Base-by-base conservation (phyloP, 2,888 invertebrate genomes). In the Lottia gigantea region DNA sequence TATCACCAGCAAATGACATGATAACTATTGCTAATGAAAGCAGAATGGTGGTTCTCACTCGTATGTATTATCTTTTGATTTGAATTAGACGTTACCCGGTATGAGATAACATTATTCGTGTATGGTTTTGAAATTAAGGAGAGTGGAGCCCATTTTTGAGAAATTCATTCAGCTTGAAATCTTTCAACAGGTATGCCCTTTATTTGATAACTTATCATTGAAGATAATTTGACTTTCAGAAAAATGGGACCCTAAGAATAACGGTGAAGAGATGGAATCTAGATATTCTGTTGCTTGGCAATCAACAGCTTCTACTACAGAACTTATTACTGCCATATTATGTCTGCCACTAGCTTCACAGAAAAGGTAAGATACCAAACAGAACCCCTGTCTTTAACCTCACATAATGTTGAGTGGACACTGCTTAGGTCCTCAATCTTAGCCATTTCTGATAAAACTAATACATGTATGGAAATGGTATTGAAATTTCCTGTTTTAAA, bases 1-100 rank as follows among this genome's bases (percentile, higher is more conserved):
- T 93, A n/a, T 88, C 85, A 25, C 93, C 95, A 2, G 91, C 92
- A 62, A 92, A 92, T 62, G 94, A 95, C 85, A 85, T 93, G 40
- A 90, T 95, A 76, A 93, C 91, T 0, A 85, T 95, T 74, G 93
- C 92, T 0, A 91, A 91, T 83, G 92, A 92, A 67, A 91, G 92
- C 74, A 92, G 91, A 82, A 87, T 94, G 72, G 92, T 93, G 0
- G 90, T 94, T 73, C 88, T 94, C 63, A 74, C 84, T 40, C 83
- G 85, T 85, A 78, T 62, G 83, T 82, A n/a, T n/a, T 15, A 16
- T 14, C 19, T 31, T 67, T 64, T 19, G 19, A 8, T 40, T 11
- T 40, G 6, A 40, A 6, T 40, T 40, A 8, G n/a, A n/a, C n/a
- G n/a, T n/a, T n/a, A n/a, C n/a, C n/a, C n/a, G n/a, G n/a, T n/a